Conservation (phyloP, 2,113 vertebrate species). For the Heterotis niloticus region DNA sequence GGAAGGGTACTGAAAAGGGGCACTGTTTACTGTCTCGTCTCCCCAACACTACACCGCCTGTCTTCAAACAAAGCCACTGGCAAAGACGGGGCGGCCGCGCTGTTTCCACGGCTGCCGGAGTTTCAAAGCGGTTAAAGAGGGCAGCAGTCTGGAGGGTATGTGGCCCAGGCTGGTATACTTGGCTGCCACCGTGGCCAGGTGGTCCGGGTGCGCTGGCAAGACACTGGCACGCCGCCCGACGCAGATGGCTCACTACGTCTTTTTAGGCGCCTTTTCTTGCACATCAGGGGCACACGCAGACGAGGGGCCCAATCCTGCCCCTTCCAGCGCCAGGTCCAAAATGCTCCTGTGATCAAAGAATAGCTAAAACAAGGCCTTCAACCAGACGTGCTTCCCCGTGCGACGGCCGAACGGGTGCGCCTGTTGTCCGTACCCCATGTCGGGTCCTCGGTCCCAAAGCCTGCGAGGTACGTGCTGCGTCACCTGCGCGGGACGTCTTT, state of each 20-base stretch:
- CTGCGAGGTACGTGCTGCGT: neutral
- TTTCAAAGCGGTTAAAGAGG: slow-evolving; percentile 73
- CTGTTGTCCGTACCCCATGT: neutral
- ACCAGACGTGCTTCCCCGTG: neutral
- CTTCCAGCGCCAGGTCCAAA: slow-evolving; percentile 63
- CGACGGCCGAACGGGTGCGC: no score
- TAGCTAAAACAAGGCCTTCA: neutral
- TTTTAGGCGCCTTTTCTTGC: slow-evolving; percentile 72
- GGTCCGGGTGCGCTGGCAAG: slow-evolving; percentile 89
- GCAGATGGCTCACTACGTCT: slow-evolving; percentile 85
- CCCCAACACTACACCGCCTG: slow-evolving; percentile 59
- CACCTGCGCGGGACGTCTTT: no score
- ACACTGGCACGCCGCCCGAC: slow-evolving; percentile 84
- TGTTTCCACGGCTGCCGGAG: slow-evolving; percentile 68
- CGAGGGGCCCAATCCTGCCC: slow-evolving; percentile 46
- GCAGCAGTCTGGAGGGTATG: slow-evolving; percentile 77
- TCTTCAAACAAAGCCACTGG: slow-evolving; percentile 72
- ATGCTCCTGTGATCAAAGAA: neutral
- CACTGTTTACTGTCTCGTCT: slow-evolving; percentile 70
- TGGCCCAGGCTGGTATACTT: slow-evolving; percentile 81
- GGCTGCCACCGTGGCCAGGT: slow-evolving; percentile 83
- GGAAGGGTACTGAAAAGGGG: slow-evolving; percentile 66
- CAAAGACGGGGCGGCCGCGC: slow-evolving; percentile 58
- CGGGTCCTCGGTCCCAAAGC: neutral
- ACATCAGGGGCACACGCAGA: slow-evolving; percentile 29